phyloP scores from a whole-genome alignment of 2,797 vertebrate genomes.

The Falco cherrug region DNA sequence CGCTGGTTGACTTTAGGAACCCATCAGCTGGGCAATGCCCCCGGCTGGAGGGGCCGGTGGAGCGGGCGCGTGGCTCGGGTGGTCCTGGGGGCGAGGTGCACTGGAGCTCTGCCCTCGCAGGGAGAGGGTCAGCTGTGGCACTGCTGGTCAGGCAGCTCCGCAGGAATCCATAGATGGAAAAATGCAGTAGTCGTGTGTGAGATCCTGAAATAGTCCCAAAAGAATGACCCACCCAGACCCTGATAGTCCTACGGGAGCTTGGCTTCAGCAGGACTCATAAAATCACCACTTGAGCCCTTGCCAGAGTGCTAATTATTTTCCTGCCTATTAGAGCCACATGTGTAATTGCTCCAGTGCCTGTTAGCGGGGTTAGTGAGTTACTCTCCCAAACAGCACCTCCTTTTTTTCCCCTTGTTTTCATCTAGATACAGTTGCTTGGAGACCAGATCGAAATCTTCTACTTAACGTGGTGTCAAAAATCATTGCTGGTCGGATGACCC shows the following conservation, averaged over 20 bases:
- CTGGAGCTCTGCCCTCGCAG: background rate
- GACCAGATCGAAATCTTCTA: background rate
- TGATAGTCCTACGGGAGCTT: background rate
- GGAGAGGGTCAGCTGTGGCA: background rate
- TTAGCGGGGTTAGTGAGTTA: background rate
- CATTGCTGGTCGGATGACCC: background rate
- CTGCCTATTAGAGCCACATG: background rate
- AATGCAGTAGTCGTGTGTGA: background rate
- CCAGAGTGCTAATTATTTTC: conserved; percentile 18
- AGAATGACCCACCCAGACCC: background rate
- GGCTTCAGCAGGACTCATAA: background rate
- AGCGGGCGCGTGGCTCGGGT: accelerated
- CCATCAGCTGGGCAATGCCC: background rate
- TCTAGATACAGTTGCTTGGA: background rate
- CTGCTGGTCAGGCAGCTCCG: background rate
- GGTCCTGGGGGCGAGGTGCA: background rate
- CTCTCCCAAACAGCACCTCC: background rate
- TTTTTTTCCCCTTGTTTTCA: background rate
- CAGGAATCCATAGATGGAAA: background rate
- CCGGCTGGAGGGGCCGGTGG: background rate
- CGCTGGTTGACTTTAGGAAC: background rate
- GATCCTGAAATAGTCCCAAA: background rate
- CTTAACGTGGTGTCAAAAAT: background rate
- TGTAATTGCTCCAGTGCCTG: background rate
- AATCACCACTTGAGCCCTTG: background rate